Evolutionary conservation across 1,140 invertebrate genomes (phyloP).

Genomic region (Anastrepha ludens): DNA sequence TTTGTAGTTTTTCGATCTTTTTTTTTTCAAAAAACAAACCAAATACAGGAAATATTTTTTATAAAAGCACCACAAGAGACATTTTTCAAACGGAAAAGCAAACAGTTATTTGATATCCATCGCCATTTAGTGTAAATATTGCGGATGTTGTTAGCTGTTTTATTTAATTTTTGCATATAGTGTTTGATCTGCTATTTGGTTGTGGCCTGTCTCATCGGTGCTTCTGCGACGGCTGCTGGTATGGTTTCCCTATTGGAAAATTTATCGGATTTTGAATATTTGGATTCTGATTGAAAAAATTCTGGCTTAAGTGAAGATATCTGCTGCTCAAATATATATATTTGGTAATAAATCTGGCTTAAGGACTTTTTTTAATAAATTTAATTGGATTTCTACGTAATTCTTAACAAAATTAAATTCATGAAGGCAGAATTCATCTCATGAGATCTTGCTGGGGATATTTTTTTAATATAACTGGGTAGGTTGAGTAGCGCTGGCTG

Average conservation of each 20-base stretch:
- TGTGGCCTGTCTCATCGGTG: neutral
- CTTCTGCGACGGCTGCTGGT: neutral
- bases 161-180: neutral
- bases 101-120: neutral
- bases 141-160: neutral
- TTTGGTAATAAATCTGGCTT: neutral
- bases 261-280: neutral
- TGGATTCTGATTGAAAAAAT: neutral
- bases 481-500: too few species aligned
- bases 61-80: neutral
- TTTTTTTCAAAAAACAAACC: neutral
- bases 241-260: neutral
- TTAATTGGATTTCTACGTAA: too few species aligned
- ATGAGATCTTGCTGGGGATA: too few species aligned
- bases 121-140: neutral
- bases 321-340: neutral
- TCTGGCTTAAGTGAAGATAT: neutral
- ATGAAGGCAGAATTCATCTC: too few species aligned
- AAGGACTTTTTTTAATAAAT: too few species aligned
- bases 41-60: neutral
- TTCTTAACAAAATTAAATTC: too few species aligned
- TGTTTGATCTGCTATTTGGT: neutral
- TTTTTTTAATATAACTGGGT: too few species aligned
- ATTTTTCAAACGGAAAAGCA: neutral
- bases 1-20: constrained; percentile 40